phyloP scores from a whole-genome alignment of 2,113 vertebrate species.

The Verasper variegatus region DNA sequence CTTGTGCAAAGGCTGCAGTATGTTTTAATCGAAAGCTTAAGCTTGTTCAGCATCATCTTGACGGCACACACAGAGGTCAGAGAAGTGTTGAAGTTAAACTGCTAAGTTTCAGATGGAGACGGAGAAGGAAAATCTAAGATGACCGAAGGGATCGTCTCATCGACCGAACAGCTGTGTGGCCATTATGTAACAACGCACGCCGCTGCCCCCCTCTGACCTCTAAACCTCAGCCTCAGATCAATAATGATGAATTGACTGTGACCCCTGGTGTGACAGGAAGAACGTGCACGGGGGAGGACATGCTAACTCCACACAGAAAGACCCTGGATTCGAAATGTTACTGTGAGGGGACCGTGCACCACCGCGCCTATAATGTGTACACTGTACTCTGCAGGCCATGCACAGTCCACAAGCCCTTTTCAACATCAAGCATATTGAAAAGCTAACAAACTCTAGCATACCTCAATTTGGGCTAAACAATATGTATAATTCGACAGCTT shows the following conservation, averaged over 20 bases:
- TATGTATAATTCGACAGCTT: not conserved
- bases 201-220: slow-evolving; percentile 15
- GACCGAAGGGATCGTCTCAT: not conserved
- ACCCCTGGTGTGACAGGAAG: not conserved
- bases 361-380: no score
- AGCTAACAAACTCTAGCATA: no score
- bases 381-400: not conserved
- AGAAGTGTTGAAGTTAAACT: slow-evolving; percentile 12
- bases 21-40: slow-evolving; percentile 13
- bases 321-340: no score
- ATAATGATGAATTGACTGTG: slow-evolving; percentile 8
- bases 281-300: no score
- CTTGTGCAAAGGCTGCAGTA: slow-evolving; percentile 9
- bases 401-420: no score
- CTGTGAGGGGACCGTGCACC: no score
- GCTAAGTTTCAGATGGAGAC: not conserved
- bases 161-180: not conserved
- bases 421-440: not conserved
- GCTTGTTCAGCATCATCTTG: slow-evolving; percentile 41
- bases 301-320: no score
- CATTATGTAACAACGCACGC: slow-evolving; percentile 18
- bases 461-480: not conserved
- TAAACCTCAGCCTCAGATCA: slow-evolving; percentile 23
- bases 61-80: not conserved
- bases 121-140: slow-evolving; percentile 9